Percentiles rank a stretch among this genome's conserved stretches.
Evolutionary conservation across 2,888 invertebrate genomes (phyloP).

Genomic region (Lamellibrachia satsuma): DNA sequence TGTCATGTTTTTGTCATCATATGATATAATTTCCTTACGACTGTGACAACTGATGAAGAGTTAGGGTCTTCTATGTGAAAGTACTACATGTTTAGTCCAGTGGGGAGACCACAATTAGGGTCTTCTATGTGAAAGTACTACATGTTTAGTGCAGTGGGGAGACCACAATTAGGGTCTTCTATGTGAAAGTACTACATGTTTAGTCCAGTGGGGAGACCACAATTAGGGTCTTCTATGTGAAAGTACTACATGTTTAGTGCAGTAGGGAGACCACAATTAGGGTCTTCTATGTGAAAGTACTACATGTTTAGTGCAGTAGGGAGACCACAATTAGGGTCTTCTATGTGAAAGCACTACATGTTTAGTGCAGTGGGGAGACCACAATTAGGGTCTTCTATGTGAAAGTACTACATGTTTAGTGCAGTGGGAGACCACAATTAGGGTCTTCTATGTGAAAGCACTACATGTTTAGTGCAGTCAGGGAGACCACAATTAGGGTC

Average conservation of each 20-base stretch:
- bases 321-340: neutral
- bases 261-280: neutral
- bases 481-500: neutral
- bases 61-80: neutral
- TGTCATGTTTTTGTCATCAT: neutral
- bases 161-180: neutral
- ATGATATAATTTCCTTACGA: neutral
- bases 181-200: neutral
- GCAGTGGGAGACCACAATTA: neutral
- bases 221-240: neutral
- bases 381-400: neutral
- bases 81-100: neutral
- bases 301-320: neutral
- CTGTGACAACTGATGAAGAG: neutral
- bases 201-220: neutral
- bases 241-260: neutral
- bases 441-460: neutral
- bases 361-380: neutral
- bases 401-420: neutral
- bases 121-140: neutral
- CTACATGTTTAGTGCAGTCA: neutral
- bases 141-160: neutral
- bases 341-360: neutral
- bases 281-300: neutral
- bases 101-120: neutral